Conservation (phyloP, 2,113 vertebrate species). For the Saguinus imperator region DNA sequence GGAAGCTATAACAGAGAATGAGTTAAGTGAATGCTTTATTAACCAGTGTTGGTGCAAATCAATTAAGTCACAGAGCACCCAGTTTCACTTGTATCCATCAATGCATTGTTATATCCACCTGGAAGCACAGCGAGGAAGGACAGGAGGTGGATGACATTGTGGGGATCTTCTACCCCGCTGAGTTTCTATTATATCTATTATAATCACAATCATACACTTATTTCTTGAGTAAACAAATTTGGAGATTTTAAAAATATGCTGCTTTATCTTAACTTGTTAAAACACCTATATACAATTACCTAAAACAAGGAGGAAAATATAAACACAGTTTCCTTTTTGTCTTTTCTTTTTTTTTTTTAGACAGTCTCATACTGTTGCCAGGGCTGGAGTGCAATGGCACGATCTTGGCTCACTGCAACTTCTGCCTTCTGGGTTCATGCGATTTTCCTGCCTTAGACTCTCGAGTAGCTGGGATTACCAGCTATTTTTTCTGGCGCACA, state of each 20-base stretch:
- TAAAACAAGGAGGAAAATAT: neutral
- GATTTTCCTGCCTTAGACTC: too few relatives aligned
- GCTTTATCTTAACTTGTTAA: slow-evolving; percentile 1
- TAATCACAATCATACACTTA: neutral
- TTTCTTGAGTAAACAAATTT: neutral
- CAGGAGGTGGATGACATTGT: neutral
- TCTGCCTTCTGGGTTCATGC: too few relatives aligned
- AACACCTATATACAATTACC: neutral
- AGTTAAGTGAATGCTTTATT: neutral
- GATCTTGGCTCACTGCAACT: too few relatives aligned
- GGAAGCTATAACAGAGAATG: neutral
- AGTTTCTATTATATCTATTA: neutral
- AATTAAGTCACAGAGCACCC: neutral
- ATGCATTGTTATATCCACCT: neutral
- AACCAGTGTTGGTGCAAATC: neutral
- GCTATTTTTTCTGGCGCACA: too few relatives aligned
- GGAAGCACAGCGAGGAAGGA: neutral
- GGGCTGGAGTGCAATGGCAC: too few relatives aligned
- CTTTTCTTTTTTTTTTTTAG: too few relatives aligned
- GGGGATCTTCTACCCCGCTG: neutral
- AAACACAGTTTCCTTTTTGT: neutral
- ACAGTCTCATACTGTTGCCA: too few relatives aligned
- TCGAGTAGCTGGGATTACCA: too few relatives aligned
- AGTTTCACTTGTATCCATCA: neutral
- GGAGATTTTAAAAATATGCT: neutral